A percentile compares a stretch with the other conserved stretches of the same genome.
Conservation (phyloP, 2,797 vertebrate species). For the Mallotus villosus region DNA sequence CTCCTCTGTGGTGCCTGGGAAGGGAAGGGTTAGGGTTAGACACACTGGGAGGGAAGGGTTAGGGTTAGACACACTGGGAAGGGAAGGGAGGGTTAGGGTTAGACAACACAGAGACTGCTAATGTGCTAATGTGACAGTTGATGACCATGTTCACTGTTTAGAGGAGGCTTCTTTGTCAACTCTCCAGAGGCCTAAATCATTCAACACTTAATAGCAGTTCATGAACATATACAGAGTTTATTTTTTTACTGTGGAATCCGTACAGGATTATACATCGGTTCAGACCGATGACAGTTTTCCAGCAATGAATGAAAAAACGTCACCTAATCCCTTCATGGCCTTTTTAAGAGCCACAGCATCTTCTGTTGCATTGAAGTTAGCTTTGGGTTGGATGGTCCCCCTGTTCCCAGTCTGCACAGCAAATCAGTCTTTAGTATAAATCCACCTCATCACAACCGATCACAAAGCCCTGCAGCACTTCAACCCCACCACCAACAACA, state of each 20-base stretch:
- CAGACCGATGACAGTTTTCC: background rate
- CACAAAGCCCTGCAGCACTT: background rate
- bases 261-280: background rate
- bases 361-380: conserved; percentile 64
- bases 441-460: background rate
- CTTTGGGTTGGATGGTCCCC: conserved; percentile 69
- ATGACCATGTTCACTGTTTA: background rate
- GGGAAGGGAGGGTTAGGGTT: too few relatives aligned
- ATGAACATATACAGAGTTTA: background rate
- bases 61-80: too few relatives aligned
- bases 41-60: too few relatives aligned
- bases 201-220: too few relatives aligned
- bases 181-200: too few relatives aligned
- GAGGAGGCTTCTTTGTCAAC: background rate
- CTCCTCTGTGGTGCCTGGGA: conserved; percentile 75
- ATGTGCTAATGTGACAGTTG: too few relatives aligned
- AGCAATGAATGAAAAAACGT: background rate
- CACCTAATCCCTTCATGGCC: conserved; percentile 79
- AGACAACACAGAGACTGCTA: background rate
- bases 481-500: too few relatives aligned
- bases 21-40: too few relatives aligned
- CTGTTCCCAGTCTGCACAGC: conserved; percentile 60
- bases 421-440: background rate
- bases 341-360: conserved; percentile 73
- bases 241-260: background rate